phyloP scores from a whole-genome alignment of 2,797 vertebrate genomes.

The Pteropus rufus region DNA sequence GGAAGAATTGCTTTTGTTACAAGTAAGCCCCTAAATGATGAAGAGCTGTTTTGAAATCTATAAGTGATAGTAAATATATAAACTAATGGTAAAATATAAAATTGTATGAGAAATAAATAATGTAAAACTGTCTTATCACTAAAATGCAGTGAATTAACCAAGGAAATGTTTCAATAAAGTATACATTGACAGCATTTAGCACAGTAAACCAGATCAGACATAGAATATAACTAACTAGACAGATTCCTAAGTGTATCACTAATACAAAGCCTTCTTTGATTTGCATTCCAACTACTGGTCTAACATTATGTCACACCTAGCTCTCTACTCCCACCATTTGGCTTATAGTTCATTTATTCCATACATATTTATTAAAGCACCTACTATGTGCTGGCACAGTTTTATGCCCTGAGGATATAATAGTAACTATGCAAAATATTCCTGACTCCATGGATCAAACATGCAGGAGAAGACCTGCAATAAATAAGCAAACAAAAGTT shows the following conservation, averaged over 20 bases:
- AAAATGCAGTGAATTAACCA: neutral
- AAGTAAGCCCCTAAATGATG: neutral
- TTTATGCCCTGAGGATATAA: neutral
- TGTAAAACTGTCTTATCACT: neutral
- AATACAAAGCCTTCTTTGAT: neutral
- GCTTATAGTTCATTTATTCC: neutral
- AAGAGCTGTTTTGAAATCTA: conserved; percentile 4
- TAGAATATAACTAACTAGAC: neutral
- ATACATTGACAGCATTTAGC: neutral
- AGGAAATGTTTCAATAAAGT: neutral
- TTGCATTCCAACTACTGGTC: neutral
- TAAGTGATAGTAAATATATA: neutral
- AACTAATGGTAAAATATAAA: neutral
- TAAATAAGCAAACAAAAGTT: neutral
- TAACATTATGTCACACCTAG: neutral
- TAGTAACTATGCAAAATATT: neutral
- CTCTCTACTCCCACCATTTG: neutral
- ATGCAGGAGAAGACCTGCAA: neutral
- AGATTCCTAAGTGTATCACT: neutral
- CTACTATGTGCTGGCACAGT: neutral
- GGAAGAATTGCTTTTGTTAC: neutral
- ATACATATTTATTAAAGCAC: neutral
- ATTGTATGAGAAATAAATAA: neutral
- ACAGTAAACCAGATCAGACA: neutral
- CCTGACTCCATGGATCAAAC: neutral